Percentiles rank a stretch among this genome's conserved stretches.
phyloP scores from a whole-genome alignment of 2,888 invertebrate genomes.

The Zygogramma bicolorata region DNA sequence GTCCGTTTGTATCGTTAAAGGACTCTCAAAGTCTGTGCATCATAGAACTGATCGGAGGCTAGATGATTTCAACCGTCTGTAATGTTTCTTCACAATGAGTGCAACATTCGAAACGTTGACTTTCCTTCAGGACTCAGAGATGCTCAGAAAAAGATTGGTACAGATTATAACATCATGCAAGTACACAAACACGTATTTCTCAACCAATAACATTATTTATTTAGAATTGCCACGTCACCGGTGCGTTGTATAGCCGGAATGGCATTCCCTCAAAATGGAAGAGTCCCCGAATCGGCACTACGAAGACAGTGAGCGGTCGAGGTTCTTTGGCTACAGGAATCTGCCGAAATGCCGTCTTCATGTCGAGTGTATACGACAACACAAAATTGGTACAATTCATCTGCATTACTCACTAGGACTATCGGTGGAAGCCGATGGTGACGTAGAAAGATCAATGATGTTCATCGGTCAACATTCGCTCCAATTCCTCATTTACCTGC shows the following conservation, averaged over 20 bases:
- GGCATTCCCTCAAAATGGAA: slow-evolving; percentile 53
- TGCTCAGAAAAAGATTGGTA: slow-evolving; percentile 30
- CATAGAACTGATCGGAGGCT: too few species aligned
- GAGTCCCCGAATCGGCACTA: slow-evolving; percentile 48
- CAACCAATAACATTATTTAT: slow-evolving; percentile 42
- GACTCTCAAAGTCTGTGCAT: too few species aligned
- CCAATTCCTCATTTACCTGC: background rate
- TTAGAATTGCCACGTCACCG: slow-evolving; percentile 49
- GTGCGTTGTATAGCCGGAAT: slow-evolving; percentile 48
- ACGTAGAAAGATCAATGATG: background rate
- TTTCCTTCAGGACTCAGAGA: background rate
- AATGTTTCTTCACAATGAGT: too few species aligned
- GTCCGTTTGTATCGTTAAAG: too few species aligned
- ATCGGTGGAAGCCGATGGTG: background rate
- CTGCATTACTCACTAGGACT: background rate
- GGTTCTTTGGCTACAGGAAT: too few species aligned
- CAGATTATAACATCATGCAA: slow-evolving; percentile 49
- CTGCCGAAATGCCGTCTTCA: slow-evolving; percentile 34
- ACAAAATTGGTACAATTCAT: background rate
- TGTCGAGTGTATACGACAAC: background rate
- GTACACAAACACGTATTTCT: slow-evolving; percentile 47
- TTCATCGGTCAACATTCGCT: background rate
- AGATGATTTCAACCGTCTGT: too few species aligned
- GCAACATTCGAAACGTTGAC: too few species aligned
- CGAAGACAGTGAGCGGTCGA: slow-evolving; percentile 51